Base-by-base conservation (phyloP, 2,797 vertebrate genomes). In the Spea hammondii region DNA sequence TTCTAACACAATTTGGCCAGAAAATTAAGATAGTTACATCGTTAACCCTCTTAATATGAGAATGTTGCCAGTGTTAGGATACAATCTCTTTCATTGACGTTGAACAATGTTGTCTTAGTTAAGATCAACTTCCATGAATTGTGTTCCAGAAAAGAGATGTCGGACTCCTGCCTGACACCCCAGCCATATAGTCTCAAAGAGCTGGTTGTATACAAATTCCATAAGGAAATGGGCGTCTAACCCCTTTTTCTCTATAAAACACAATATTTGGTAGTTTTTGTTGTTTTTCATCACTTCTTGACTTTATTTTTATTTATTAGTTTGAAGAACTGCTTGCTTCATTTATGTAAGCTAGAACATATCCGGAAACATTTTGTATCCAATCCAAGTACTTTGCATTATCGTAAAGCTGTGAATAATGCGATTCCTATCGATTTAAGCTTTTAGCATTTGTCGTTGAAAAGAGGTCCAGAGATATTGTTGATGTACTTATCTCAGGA, bases 371-470 rank as follows among this genome's bases (percentile, higher is more conserved):
- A 74, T 79, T 32, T 70, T 74, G 78, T 79, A 74, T 59, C 49
- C 14, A n/a, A 65, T 75, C 72, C 78, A 79, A 75, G 64, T 65
- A 5, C 57, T 75, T 12, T 79, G 72, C 47, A 75, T 75, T 72
- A 79, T 70, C 51, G 66, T 72, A 79, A 74, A 70, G 66, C 72
- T 79, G 78, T 79, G 72, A 79, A 79, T 80, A 79, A 79, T 80
- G 68, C 74, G 82, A 84, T 75, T 80, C 71, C 67, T 66, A 71
- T 73, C 64, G 78, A 66, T 68, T 54, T 46, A 13, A 47, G 68
- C 81, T 76, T 78, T 74, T 74, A 79, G 72, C 57, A 53, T 79
- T 68, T 45, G 44, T 74, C 72, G 70, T 46, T 44, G 66, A 65
- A 32, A 32, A 47, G 7, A 69, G 64, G 48, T 69, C 12, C 47